Conservation (phyloP, 2,797 vertebrate genomes). For the Threskiornis aethiopicus region DNA sequence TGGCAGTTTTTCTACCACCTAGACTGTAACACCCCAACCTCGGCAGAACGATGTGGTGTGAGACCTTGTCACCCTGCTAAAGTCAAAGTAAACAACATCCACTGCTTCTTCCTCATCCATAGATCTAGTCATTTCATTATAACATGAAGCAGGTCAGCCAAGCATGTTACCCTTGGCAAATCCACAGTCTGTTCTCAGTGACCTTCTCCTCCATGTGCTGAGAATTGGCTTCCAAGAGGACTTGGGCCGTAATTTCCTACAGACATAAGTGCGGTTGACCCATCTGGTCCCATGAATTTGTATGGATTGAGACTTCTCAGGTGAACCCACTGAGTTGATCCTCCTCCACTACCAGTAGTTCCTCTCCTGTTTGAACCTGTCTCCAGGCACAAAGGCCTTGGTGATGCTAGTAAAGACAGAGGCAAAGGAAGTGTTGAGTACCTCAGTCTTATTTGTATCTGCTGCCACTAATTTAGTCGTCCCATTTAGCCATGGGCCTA, state of each 20-base stretch:
- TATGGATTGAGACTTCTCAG: neutral
- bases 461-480: neutral
- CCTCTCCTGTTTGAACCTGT: neutral
- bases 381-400: neutral
- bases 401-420: neutral
- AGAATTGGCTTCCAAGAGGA: neutral
- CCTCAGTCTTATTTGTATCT: neutral
- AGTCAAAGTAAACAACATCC: neutral
- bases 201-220: neutral
- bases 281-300: neutral
- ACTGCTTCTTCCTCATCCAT: neutral
- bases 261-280: neutral
- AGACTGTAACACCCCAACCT: neutral
- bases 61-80: neutral
- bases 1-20: neutral
- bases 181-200: neutral
- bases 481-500: neutral
- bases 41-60: neutral
- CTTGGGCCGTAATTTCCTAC: neutral
- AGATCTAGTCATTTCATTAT: neutral
- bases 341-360: neutral
- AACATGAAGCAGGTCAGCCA: neutral
- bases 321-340: neutral
- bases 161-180: neutral
- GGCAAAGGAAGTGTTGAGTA: neutral